A percentile compares a stretch with the other conserved stretches of the same genome.
Conservation (phyloP, 2,888 invertebrate species). For the Aphodius granarius region DNA sequence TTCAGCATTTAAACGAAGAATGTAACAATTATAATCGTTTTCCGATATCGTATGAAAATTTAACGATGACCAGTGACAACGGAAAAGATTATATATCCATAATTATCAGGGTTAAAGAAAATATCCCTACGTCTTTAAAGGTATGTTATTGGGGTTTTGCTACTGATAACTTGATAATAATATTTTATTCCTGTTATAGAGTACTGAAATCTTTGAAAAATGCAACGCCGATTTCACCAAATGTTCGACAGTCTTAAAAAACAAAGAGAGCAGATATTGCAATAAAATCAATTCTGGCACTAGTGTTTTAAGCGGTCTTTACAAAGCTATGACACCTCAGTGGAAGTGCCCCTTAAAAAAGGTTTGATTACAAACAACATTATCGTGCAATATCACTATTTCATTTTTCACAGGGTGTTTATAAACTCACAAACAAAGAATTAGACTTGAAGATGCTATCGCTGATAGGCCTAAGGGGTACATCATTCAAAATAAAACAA, state of each 20-base stretch:
- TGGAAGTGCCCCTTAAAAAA: conserved; percentile 26
- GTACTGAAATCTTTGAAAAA: conserved; percentile 15
- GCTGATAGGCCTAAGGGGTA: conserved; percentile 17
- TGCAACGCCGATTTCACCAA: conserved; percentile 16
- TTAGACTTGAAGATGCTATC: conserved; percentile 19
- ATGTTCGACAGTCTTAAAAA: conserved; percentile 16
- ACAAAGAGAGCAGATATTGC: conserved; percentile 19
- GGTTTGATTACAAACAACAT: conserved; percentile 9
- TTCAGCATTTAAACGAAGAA: conserved; percentile 21
- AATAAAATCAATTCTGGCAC: conserved; percentile 6
- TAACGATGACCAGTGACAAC: conserved; percentile 20
- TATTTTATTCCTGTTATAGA: conserved; percentile 12
- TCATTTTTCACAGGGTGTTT: conserved; percentile 22
- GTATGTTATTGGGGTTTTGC: no score
- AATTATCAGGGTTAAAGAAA: conserved; percentile 22
- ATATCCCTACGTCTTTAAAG: conserved; percentile 16
- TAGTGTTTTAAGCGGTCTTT: conserved; percentile 18
- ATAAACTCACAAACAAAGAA: conserved; percentile 19
- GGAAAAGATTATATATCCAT: conserved; percentile 19
- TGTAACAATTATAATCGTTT: conserved; percentile 25
- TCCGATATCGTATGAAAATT: conserved; percentile 20
- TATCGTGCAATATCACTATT: neutral
- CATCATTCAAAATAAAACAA: conserved; percentile 4
- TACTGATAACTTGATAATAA: neutral
- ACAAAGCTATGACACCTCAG: conserved; percentile 20